Base-by-base conservation (phyloP, 2,797 vertebrate genomes). In the Halcyon leucocephala region DNA sequence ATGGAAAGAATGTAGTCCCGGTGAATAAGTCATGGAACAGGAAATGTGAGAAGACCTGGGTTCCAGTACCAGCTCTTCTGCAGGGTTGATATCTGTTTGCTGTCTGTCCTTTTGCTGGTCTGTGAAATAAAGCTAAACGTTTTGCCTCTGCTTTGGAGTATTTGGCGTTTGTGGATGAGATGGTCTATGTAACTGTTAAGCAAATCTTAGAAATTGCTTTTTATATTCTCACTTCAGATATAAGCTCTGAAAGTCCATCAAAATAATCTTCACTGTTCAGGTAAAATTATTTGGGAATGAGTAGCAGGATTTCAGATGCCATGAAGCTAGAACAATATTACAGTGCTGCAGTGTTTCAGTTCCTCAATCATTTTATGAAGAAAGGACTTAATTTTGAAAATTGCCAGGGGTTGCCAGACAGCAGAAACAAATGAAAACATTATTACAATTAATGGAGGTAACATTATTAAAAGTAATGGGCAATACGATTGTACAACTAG, bases 401-500 rank as follows among this genome's bases (percentile, higher is more conserved):
- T 95, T 86, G 91, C 94, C 89, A 84, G 87, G 62, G 84, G 82
- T 95, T 93, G 73, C 73, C 76, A 88, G 76, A 94, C 82, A 76
- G 85, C 91, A 93, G 69, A 83, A 94, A 90, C 84, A 85, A 93
- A 93, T 2, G 26, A 89, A 93, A 96, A 86, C 92, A 66, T 90
- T 89, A 92, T 92, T 92, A 76, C 54, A 90, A 90, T 81, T 95
- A 97, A 89, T 94, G 76, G 66, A 90, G 72, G 82, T 72, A 86
- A 61, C 35, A 58, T 88, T 90, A 92, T 96, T 96, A 96, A 95
- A 95, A 88, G 62, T 94, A 95, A 94, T 94, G 85, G 93, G 41
- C 85, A 95, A 88, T 93, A 39, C 54, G 41, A 76, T 81, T 83
- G 73, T 96, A 90, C 62, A 90, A 58, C 39, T 51, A 41, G 54